Evolutionary conservation across 1,140 invertebrate species (phyloP), one percentile per base, ranked within the genome.

Genomic region (Zaprionus tsacasi): DNA sequence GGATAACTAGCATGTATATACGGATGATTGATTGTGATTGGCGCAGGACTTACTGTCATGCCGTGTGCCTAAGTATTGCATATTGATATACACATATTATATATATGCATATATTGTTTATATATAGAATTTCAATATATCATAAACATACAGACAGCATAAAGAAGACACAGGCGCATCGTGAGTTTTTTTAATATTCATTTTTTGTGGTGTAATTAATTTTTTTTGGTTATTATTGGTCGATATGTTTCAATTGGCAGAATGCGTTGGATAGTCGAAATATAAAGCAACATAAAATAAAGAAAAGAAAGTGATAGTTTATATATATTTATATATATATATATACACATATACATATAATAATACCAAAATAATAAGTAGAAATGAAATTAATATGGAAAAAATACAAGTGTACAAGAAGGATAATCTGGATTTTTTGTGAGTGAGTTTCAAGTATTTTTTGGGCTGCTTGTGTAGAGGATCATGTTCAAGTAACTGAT

Each of bases 21-120:
- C 90, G 90, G 91, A 93, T 93, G 92, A 90, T 92, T 92, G 82
- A 92, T 91, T 88, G 92, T 93, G 92, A 92, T 91, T 91, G 92
- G 92, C 91, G 92, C 92, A 87, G 92, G 92, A 92, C 91, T 92
- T 86, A 92, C 92, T 74, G 92, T 92, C 92, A 93, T 93, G 82
- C 92, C 92, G 91, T 93, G 92, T 91, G 92, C 92, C 92, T 93
- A 87, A 54, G 66, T 70, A 58, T 77, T 73, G 58, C 57, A 65
- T 73, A 67, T 61, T 63, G 63, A 67, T 65, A 69, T 63, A 69
- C 77, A 80, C 69, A 75, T 81, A 70, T 82, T 71, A 65, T 72
- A 63, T 72, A 63, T 52, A 65, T 74, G 68, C 70, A 56, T 54
- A 36, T 59, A 48, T 82, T 35, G 17, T 61, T 38, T 60, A 43